phyloP scores from a whole-genome alignment of 2,797 vertebrate genomes.

The Cetoscarus ocellatus region DNA sequence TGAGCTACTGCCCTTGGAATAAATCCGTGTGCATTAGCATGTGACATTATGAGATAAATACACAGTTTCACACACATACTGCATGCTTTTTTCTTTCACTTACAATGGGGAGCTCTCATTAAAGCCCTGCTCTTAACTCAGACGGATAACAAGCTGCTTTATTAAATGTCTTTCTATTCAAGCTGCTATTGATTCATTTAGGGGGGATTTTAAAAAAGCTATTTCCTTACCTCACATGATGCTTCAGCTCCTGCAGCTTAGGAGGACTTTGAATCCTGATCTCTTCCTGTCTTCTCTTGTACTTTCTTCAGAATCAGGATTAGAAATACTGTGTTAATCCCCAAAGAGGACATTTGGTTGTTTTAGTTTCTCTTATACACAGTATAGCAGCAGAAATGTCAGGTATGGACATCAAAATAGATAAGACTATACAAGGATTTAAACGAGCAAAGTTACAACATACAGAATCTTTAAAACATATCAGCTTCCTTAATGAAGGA shows the following conservation, averaged over 20 bases:
- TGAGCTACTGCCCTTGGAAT: too few relatives aligned
- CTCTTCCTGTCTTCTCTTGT: conserved; percentile 17
- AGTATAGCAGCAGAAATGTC: too few relatives aligned
- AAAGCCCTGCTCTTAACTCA: conserved; percentile 59
- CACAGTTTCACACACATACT: neutral
- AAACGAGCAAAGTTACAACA: too few relatives aligned
- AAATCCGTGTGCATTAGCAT: too few relatives aligned
- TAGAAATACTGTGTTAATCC: too few relatives aligned
- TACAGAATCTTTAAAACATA: too few relatives aligned
- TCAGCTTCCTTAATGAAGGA: too few relatives aligned
- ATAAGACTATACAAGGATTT: too few relatives aligned
- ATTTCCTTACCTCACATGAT: conserved; percentile 39
- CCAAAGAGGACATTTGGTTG: too few relatives aligned
- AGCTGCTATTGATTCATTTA: conserved; percentile 66
- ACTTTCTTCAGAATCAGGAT: conserved; percentile 49
- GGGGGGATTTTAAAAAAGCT: conserved; percentile 58
- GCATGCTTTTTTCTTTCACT: conserved; percentile 14
- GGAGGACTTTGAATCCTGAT: conserved; percentile 50
- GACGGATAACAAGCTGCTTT: conserved; percentile 65
- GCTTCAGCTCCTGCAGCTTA: conserved; percentile 44
- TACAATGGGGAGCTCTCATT: conserved; percentile 59
- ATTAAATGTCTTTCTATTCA: conserved; percentile 69
- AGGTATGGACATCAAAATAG: too few relatives aligned
- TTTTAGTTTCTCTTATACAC: too few relatives aligned
- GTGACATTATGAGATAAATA: neutral